Base-by-base conservation (phyloP, 2,888 invertebrate species). In the Hydropsyche betteni region DNA sequence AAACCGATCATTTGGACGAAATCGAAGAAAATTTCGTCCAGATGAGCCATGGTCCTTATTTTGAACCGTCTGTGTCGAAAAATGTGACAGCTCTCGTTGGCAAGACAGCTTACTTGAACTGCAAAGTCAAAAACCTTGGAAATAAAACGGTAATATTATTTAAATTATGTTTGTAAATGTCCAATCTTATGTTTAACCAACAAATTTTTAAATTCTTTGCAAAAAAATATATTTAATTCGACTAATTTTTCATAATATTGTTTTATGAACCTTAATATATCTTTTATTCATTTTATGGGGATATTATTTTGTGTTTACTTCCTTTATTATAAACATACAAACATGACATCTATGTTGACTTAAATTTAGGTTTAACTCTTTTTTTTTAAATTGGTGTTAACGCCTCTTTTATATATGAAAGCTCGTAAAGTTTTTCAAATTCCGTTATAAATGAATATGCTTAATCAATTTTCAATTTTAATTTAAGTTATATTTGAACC, bases 41-140 rank as follows among this genome's bases (percentile, higher is more conserved):
- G 5, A 75, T 80, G 51, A 78, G 80, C 75, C 85, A 89, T 64
- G 90, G 90, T 53, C 90, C 90, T 5, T 89, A 88, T 82, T 90
- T 90, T 82, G 90, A 90, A 80, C 84, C 88, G 77, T 85, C 86
- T n/a, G 90, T 88, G 33, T 89, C 90, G 51, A 88, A 87, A 81
- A 91, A 91, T 82, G 90, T 91, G 77, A 91, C 91, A 58, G 90
- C 90, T 14, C 85, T 91, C 58, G 90, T 90, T 64, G 90, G 90
- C 68, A 90, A 90, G 82, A 90, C 89, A 55, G 89, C 90, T 51
- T 87, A 88, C 80, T 85, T 91, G 79, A 89, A 87, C 82, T 91
- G 91, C 84, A 86, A 90, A 78, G 89, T 91, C 74, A 86, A 88
- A 79, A 90, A 90, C 84, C 85, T 91, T 78, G 90, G 90, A 76